phyloP scores from a whole-genome alignment of 37 sponge, comb jelly and placozoan genomes.

The Haliclona indistincta region DNA sequence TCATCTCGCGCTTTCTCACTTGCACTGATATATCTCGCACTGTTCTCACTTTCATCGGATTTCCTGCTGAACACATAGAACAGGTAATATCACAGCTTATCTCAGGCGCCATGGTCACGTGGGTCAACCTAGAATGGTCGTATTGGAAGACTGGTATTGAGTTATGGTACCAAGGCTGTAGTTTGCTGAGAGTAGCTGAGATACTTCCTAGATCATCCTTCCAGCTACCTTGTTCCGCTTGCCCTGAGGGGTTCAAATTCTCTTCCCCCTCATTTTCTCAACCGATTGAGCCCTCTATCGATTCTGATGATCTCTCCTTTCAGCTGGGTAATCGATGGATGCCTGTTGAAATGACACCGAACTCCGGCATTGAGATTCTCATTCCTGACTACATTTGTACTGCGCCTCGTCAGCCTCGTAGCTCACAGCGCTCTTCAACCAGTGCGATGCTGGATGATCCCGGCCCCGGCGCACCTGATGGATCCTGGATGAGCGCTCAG shows the following conservation, averaged over 20 bases:
- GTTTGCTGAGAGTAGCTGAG: slow-evolving; percentile 76
- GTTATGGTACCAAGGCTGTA: slow-evolving; percentile 76
- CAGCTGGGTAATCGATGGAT: slow-evolving; percentile 56
- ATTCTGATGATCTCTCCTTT: slow-evolving; percentile 61
- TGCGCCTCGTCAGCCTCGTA: neutral
- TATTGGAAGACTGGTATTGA: slow-evolving; percentile 95
- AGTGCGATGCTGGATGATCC: neutral
- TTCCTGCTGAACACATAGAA: slow-evolving; percentile 24
- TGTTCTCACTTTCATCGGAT: slow-evolving; percentile 49
- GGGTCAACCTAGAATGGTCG: slow-evolving; percentile 69
- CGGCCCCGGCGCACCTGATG: neutral
- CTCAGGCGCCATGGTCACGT: slow-evolving; percentile 4
- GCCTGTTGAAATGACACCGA: slow-evolving; percentile 67
- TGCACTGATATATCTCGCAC: slow-evolving; percentile 31
- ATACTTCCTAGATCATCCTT: slow-evolving; percentile 50
- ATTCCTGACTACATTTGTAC: slow-evolving; percentile 70
- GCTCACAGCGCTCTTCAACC: no score
- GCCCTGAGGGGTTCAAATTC: slow-evolving; percentile 36
- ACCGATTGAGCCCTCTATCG: slow-evolving; percentile 63
- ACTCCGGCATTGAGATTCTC: slow-evolving; percentile 70
- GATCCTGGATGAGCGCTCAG: slow-evolving; percentile 76
- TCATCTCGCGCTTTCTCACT: slow-evolving; percentile 79
- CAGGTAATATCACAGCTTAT: slow-evolving; percentile 18
- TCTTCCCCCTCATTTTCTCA: neutral
- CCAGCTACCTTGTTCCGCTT: slow-evolving; percentile 9